Evolutionary conservation across 2,888 invertebrate genomes (phyloP).

Genomic region (Polydesmus complanatus): DNA sequence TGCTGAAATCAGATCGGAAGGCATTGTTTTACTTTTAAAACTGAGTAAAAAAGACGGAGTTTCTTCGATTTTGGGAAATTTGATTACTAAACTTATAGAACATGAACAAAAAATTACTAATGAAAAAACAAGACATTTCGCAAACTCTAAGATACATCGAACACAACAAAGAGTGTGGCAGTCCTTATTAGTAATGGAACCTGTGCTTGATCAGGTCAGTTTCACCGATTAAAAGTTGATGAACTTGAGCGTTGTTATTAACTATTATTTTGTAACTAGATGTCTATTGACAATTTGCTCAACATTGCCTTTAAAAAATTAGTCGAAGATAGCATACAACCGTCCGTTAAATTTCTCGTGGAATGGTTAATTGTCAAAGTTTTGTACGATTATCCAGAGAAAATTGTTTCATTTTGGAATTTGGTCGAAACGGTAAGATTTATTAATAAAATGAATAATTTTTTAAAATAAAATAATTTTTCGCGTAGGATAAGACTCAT

Average conservation of each 20-base stretch:
- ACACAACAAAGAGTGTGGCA: conserved; percentile 11
- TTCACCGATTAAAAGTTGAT: background rate
- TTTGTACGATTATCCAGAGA: background rate
- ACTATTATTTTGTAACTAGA: background rate
- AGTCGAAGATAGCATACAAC: conserved; percentile 11
- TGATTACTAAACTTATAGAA: background rate
- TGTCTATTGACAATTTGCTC: background rate
- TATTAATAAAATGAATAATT: too few relatives aligned
- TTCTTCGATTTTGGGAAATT: background rate
- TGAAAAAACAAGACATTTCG: conserved; percentile 7
- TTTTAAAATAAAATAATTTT: too few relatives aligned
- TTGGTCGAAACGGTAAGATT: background rate
- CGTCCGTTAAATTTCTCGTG: conserved; percentile 12
- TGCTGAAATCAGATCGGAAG: conserved; percentile 3
- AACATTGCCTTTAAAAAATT: background rate
- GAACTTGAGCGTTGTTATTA: background rate
- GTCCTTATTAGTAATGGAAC: conserved; percentile 4
- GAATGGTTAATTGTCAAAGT: conserved; percentile 12
- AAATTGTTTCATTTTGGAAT: background rate
- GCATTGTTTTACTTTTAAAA: conserved; percentile 5
- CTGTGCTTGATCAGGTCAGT: conserved; percentile 1
- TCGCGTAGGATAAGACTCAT: conserved; percentile 32
- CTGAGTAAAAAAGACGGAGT: background rate
- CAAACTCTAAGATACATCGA: conserved; percentile 12
- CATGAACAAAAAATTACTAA: conserved; percentile 1